A percentile compares a stretch with the other conserved stretches of the same genome.
phyloP scores from a whole-genome alignment of 2,888 invertebrate genomes.

The Empis livida region DNA sequence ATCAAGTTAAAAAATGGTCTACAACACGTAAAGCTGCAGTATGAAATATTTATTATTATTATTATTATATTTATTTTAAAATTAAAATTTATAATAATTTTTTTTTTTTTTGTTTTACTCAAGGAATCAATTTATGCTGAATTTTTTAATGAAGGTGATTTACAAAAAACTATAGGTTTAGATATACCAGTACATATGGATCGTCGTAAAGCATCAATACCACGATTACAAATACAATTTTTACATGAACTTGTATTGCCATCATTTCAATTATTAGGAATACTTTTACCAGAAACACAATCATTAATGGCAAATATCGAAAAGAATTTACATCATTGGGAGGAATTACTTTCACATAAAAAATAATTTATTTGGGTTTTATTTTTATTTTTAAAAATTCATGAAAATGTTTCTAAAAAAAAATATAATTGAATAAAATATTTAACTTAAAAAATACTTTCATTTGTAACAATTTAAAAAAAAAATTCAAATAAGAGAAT shows the following conservation, averaged over 20 bases:
- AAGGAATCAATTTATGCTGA: constrained; percentile 65
- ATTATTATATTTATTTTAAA: constrained; percentile 10
- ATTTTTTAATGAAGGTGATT: constrained; percentile 77
- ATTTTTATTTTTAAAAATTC: no score
- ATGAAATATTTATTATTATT: constrained; percentile 21
- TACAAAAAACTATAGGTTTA: constrained; percentile 66
- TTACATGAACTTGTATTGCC: constrained; percentile 21
- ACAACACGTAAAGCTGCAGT: constrained; percentile 40
- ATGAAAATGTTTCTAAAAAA: no score
- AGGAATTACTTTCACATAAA: no score
- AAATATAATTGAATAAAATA: no score
- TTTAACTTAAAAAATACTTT: no score
- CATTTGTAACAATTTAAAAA: no score
- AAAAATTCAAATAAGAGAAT: no score
- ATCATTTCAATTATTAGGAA: constrained; percentile 12
- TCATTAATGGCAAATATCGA: constrained; percentile 11
- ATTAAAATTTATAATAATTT: background rate
- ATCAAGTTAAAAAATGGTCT: constrained; percentile 59
- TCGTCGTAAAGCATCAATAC: constrained; percentile 65
- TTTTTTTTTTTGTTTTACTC: constrained; percentile 16
- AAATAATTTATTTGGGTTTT: no score
- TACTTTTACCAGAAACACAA: constrained; percentile 11
- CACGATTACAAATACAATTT: constrained; percentile 69
- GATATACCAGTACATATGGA: constrained; percentile 67
- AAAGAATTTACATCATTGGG: constrained; percentile 11